Percentiles rank a stretch among this genome's conserved stretches.
Conservation (phyloP, 92 coral and sea anemone genomes). For the Parazoanthus swiftii region DNA sequence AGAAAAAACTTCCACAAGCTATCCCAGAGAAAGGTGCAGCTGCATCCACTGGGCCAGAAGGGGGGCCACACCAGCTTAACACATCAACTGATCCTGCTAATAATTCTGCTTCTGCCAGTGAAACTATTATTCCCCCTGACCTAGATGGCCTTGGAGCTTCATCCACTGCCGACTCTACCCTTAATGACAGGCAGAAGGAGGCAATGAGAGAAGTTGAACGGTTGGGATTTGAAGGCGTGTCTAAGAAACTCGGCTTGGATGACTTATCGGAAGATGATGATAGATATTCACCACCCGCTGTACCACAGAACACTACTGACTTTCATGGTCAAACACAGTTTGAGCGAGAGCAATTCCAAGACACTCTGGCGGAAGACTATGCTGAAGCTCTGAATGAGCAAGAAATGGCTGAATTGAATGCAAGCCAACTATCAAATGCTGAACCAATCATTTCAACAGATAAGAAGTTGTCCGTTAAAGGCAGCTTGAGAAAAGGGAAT, state of each 20-base stretch:
- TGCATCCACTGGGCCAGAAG: background rate
- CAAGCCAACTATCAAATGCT: constrained; percentile 38
- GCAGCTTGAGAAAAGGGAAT: background rate
- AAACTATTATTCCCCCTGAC: constrained; percentile 4
- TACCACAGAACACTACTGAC: constrained; percentile 56
- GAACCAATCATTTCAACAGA: constrained; percentile 9
- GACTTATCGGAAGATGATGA: constrained; percentile 77
- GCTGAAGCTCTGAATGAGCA: constrained; percentile 38
- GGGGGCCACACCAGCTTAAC: background rate
- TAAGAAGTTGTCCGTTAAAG: background rate
- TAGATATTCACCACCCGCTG: constrained; percentile 53
- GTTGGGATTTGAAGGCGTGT: constrained; percentile 76
- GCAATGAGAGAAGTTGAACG: constrained; percentile 64
- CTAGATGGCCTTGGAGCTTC: constrained; percentile 3
- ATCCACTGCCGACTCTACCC: background rate
- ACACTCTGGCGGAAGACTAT: constrained; percentile 56
- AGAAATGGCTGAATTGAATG: constrained; percentile 32
- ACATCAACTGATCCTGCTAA: background rate
- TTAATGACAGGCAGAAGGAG: constrained; percentile 54
- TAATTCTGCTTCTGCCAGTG: background rate
- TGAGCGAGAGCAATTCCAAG: constrained; percentile 78
- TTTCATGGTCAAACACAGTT: constrained; percentile 62
- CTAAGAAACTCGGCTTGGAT: constrained; percentile 74
- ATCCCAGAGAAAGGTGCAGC: constrained; percentile 28
- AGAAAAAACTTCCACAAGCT: constrained; percentile 20